Percentiles rank a stretch among this genome's conserved stretches.
Evolutionary conservation across 2,113 vertebrate species (phyloP).

Genomic region (Peucedramus taeniatus): DNA sequence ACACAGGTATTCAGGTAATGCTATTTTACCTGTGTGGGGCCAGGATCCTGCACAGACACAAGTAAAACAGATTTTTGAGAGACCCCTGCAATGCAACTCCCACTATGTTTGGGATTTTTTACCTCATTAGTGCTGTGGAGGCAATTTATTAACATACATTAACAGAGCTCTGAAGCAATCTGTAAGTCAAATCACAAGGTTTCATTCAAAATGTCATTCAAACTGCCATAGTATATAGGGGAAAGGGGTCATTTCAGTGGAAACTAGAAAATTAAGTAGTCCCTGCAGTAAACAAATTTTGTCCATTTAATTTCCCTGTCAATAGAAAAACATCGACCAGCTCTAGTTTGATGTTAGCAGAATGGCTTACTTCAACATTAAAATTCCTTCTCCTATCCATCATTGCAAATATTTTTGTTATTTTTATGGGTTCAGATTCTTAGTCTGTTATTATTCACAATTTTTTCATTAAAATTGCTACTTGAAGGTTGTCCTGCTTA

Average conservation of each 20-base stretch:
- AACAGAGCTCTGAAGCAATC: not conserved
- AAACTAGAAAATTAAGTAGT: not conserved
- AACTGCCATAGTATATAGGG: not conserved
- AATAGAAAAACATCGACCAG: not conserved
- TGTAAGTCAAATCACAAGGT: not conserved
- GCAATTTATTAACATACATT: not conserved
- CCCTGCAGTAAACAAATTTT: not conserved
- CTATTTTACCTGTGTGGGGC: not conserved
- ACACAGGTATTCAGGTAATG: not conserved
- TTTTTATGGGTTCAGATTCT: not conserved
- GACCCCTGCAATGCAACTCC: accelerated
- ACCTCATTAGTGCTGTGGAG: not conserved
- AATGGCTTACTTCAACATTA: not conserved
- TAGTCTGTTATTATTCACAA: not conserved
- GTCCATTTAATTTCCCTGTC: not conserved
- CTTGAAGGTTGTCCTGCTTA: not conserved
- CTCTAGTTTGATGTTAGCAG: not conserved
- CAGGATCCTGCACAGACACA: not conserved
- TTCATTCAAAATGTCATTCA: not conserved
- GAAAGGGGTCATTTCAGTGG: not conserved
- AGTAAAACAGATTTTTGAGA: not conserved
- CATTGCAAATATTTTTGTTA: not conserved
- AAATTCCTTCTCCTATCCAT: not conserved
- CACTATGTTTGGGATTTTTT: accelerated
- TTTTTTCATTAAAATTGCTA: not conserved